Conservation (phyloP, 2,888 invertebrate species). For the Sicus ferrugineus region DNA sequence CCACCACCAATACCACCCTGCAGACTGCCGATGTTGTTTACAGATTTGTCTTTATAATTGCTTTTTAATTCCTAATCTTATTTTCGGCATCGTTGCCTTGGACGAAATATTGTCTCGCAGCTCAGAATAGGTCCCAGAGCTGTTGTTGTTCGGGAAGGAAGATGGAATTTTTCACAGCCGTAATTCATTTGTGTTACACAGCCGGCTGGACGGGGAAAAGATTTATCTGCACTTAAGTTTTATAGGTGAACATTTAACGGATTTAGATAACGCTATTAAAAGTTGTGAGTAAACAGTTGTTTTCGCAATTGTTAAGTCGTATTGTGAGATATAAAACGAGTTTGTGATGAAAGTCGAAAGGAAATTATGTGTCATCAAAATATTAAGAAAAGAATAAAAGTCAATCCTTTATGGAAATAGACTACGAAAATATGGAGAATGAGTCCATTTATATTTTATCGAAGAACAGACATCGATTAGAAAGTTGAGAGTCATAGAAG, state of each 20-base stretch:
- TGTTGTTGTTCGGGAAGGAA: not conserved
- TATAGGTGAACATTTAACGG: constrained; percentile 20
- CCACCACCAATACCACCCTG: not conserved
- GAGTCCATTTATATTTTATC: too few species aligned
- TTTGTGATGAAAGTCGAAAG: not conserved
- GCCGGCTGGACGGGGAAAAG: constrained; percentile 9
- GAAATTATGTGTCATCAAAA: not conserved
- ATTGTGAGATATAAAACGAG: not conserved
- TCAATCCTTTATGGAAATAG: not conserved
- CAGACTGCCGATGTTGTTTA: constrained; percentile 51
- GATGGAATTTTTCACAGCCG: constrained; percentile 19
- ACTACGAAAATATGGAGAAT: too few species aligned
- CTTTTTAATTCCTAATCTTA: constrained; percentile 59
- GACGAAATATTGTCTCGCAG: not conserved
- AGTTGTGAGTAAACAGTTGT: constrained; percentile 24
- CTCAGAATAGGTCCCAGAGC: not conserved
- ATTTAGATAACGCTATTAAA: constrained; percentile 26
- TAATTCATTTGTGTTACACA: constrained; percentile 19
- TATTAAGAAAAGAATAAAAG: not conserved
- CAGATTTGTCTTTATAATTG: constrained; percentile 59
- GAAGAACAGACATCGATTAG: too few species aligned
- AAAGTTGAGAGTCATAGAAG: not conserved
- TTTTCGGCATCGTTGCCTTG: constrained; percentile 37
- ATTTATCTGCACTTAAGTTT: constrained; percentile 29
- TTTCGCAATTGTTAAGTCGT: constrained; percentile 20